Conservation (phyloP, 1,140 invertebrate genomes). For the Aphelinus certus region DNA sequence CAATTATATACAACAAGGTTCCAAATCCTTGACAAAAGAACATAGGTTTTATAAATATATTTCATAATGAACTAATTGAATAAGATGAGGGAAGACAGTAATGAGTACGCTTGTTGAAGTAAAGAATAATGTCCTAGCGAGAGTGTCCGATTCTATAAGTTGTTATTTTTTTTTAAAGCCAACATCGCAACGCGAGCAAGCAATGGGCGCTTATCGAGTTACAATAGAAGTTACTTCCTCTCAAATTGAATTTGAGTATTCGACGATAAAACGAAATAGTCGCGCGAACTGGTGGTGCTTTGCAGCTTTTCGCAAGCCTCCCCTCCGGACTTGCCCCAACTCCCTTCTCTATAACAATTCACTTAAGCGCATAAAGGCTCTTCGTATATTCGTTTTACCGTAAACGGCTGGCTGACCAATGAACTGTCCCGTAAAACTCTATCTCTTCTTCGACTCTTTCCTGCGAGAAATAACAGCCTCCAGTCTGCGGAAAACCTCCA, state of each 20-base stretch:
- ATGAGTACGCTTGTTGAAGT: too few relatives aligned
- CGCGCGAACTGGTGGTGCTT: not conserved
- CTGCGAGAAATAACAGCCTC: slow-evolving; percentile 6
- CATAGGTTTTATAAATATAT: too few relatives aligned
- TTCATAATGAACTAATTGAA: too few relatives aligned
- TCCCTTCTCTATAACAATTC: slow-evolving; percentile 24
- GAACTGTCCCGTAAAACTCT: slow-evolving; percentile 24
- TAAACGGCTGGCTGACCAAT: slow-evolving; percentile 18
- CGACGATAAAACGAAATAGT: slow-evolving; percentile 30
- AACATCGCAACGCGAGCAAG: not conserved
- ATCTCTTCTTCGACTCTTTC: slow-evolving; percentile 11
- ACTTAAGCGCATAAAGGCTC: slow-evolving; percentile 28
- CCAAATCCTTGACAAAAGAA: too few relatives aligned
- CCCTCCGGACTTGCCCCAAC: not conserved
- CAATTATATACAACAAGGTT: too few relatives aligned
- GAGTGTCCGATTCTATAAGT: not conserved
- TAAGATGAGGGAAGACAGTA: too few relatives aligned
- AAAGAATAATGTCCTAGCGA: too few relatives aligned
- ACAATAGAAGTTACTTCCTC: slow-evolving; percentile 33
- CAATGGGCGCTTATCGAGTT: slow-evolving; percentile 29
- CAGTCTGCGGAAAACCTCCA: not conserved
- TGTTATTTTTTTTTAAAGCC: not conserved
- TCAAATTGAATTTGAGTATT: slow-evolving; percentile 36
- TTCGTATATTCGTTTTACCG: slow-evolving; percentile 23
- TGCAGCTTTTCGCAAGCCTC: not conserved